Evolutionary conservation across 2,797 vertebrate genomes (phyloP).

Genomic region (Aldrovandia affinis): DNA sequence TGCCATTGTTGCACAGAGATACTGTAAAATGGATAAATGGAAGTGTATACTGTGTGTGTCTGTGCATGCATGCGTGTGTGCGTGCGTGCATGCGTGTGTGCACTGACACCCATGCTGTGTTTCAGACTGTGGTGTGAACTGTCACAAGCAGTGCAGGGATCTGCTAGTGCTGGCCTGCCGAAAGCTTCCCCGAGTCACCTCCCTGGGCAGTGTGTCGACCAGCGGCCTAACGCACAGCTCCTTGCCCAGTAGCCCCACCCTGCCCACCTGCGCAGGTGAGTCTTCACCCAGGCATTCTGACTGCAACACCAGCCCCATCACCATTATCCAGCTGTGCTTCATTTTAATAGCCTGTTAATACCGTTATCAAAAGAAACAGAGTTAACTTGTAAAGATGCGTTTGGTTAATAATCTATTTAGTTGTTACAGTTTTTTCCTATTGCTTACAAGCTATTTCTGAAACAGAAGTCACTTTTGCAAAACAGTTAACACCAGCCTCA

Average conservation of each 20-base stretch:
- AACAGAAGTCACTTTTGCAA: no score
- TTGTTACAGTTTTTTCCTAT: no score
- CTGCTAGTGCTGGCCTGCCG: conserved; percentile 91
- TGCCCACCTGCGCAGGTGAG: conserved; percentile 78
- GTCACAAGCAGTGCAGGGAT: conserved; percentile 95
- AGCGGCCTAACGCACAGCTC: conserved; percentile 77
- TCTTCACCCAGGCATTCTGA: neutral
- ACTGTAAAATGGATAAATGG: no score
- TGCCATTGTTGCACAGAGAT: no score
- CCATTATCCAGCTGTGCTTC: no score
- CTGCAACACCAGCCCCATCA: no score
- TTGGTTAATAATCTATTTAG: neutral
- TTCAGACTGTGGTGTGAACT: conserved; percentile 94
- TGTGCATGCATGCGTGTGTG: neutral
- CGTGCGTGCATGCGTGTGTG: neutral
- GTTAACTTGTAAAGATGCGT: no score
- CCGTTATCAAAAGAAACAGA: neutral
- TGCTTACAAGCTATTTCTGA: no score
- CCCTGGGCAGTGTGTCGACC: conserved; percentile 74
- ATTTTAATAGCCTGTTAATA: neutral
- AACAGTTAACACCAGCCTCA: no score
- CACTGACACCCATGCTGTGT: neutral
- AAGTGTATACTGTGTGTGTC: neutral
- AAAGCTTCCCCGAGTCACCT: conserved; percentile 83
- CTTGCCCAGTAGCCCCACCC: conserved; percentile 87